These are phyloP conservation scores for Empidonax alnorum DNA, from an alignment of 2,113 vertebrate genomes.

Conservation along the genomic window DNA sequence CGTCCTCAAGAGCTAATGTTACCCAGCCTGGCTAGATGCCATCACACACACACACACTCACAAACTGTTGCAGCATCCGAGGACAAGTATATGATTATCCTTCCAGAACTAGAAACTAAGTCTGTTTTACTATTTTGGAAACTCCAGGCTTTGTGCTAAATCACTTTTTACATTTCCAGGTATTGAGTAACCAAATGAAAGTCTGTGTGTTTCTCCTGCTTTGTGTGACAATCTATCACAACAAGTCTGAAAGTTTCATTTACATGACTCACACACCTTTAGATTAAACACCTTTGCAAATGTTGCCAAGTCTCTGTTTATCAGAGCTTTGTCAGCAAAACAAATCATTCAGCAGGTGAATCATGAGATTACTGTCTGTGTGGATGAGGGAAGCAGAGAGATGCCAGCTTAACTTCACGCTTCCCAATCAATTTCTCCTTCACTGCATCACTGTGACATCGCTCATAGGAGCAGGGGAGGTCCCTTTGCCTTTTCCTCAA, in stretches of 20 bases:
- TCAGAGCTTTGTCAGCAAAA: slow-evolving; percentile 22
- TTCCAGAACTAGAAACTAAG: not conserved
- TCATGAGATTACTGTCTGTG: slow-evolving; percentile 13
- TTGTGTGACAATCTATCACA: slow-evolving; percentile 1
- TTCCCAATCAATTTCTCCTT: not conserved
- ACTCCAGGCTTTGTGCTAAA: not conserved
- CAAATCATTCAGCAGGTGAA: slow-evolving; percentile 55
- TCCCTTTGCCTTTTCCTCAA: not conserved
- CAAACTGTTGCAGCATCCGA: not conserved
- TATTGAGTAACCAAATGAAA: slow-evolving; percentile 1
- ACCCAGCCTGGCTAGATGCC: not conserved
- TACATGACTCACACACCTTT: not conserved
- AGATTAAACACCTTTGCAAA: slow-evolving; percentile 9
- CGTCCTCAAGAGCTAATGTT: not conserved
- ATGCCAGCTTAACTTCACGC: not conserved
- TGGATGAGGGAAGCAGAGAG: not conserved
- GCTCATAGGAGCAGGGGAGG: rapidly evolving
- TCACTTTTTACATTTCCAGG: not conserved
- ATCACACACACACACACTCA: not conserved
- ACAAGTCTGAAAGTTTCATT: not conserved
- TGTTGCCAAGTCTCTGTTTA: slow-evolving; percentile 31
- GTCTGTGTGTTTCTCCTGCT: not conserved
- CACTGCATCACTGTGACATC: not conserved
- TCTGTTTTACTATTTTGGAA: not conserved
- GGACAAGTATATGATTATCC: not conserved